A percentile compares a stretch with the other conserved stretches of the same genome.
Conservation (phyloP, 2,113 vertebrate genomes). For the Aphyosemion australe region DNA sequence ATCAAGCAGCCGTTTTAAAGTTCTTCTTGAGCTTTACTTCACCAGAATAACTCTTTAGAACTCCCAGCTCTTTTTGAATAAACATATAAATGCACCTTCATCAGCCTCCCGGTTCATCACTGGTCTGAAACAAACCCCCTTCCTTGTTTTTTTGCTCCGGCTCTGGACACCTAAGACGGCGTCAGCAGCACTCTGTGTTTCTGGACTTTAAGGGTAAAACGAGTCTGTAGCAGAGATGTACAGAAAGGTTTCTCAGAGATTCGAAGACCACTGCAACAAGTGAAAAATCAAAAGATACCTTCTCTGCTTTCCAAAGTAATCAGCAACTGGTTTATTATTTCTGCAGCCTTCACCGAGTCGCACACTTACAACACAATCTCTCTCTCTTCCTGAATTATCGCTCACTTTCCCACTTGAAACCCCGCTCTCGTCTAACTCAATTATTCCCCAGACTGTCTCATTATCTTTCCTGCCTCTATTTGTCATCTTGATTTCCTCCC, state of each 20-base stretch:
- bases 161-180: too few species aligned
- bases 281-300: background rate
- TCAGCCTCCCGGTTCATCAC: too few species aligned
- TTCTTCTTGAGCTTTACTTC: too few species aligned
- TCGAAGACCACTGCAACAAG: background rate
- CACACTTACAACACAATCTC: background rate
- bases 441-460: constrained; percentile 9
- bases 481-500: constrained; percentile 16
- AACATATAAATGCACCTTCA: too few species aligned
- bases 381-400: background rate
- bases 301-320: background rate
- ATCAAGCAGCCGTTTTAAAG: too few species aligned
- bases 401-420: background rate
- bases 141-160: too few species aligned
- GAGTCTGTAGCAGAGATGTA: too few species aligned
- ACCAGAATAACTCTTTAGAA: too few species aligned
- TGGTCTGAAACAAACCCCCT: too few species aligned
- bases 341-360: background rate
- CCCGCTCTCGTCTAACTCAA: background rate
- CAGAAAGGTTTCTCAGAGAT: background rate
- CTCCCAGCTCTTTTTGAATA: too few species aligned
- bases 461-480: background rate
- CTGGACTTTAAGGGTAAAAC: too few species aligned
- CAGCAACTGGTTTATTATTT: constrained; percentile 1
- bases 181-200: too few species aligned